Evolutionary conservation across 2,797 vertebrate species (phyloP), one percentile per base, ranked within the genome.

Genomic region (Acanthiza pusilla): DNA sequence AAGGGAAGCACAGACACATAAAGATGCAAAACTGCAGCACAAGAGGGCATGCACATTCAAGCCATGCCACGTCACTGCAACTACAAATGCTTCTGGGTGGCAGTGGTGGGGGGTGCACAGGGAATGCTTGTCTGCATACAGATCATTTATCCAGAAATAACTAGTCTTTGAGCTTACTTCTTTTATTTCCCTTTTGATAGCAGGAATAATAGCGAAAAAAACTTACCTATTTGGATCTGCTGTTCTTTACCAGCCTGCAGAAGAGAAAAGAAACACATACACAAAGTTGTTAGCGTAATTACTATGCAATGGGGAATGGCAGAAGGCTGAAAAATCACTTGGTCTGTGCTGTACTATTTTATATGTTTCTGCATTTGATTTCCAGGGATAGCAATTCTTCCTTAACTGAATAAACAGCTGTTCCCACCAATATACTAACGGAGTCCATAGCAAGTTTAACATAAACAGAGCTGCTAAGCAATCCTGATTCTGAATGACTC

Each of bases 151-250:
- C n/a, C 40, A 40, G 51, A 83, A 79, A 61, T 5, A 23, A 54
- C 57, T 21, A 29, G 16, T 13, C 58, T 5, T 9, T 10, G 12
- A 61, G 18, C 29, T 73, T 4, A 19, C 21, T 71, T 22, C 42
- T 67, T 60, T 42, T 11, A 36, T 51, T 88, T 74, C 50, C 20
- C 1, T 57, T 53, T 19, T 2, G 29, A 32, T 7, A 63, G 18
- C 40, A 32, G 30, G 45, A 61, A 15, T 32, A 82, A 65, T 0
- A 73, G 40, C 50, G 67, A 76, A 92, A 61, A 43, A 72, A 51
- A 88, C 99, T 99, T 98, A 99, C 99, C 99, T 98, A 98, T 96
- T 97, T 93, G 96, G 89, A 96, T 97, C 95, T 97, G 96, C n/a
- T 97, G 98, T 94, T 97, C 98, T 98, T 98, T 98, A 90, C 96